Evolutionary conservation across 2,888 invertebrate genomes (phyloP).

Genomic region (Aricia artaxerxes): DNA sequence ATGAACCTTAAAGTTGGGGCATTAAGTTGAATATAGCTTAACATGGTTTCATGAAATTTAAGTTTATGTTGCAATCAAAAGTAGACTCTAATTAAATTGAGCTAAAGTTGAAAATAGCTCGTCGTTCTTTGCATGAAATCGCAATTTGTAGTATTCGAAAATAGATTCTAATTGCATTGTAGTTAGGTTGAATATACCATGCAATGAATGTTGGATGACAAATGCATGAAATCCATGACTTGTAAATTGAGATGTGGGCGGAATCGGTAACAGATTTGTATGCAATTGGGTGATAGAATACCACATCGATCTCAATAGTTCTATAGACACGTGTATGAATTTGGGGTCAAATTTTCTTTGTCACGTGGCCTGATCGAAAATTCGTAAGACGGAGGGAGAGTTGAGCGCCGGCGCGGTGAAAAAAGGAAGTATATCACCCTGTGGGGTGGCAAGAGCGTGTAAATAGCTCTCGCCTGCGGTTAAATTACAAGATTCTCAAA

Average conservation of each 20-base stretch:
- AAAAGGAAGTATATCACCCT: too few species aligned
- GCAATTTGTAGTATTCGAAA: background rate
- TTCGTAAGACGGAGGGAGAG: too few species aligned
- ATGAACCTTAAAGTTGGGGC: background rate
- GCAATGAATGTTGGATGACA: background rate
- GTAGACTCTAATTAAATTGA: background rate
- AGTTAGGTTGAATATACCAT: background rate
- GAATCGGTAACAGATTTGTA: background rate
- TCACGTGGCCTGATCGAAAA: too few species aligned
- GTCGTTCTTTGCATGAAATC: background rate
- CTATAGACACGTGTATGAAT: background rate
- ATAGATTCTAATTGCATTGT: background rate
- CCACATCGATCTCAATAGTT: slow-evolving; percentile 1
- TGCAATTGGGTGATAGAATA: slow-evolving; percentile 8
- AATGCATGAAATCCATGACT: slow-evolving; percentile 7
- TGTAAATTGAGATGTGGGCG: slow-evolving; percentile 19
- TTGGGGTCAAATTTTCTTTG: background rate
- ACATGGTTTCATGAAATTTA: background rate
- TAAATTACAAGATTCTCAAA: too few species aligned
- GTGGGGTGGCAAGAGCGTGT: too few species aligned
- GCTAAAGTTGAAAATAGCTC: background rate
- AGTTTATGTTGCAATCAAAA: background rate
- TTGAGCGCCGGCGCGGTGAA: too few species aligned
- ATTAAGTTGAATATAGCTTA: background rate
- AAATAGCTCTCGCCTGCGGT: too few species aligned